Evolutionary conservation across 2,113 vertebrate species (phyloP).

Genomic region (Sinosuthora webbiana): DNA sequence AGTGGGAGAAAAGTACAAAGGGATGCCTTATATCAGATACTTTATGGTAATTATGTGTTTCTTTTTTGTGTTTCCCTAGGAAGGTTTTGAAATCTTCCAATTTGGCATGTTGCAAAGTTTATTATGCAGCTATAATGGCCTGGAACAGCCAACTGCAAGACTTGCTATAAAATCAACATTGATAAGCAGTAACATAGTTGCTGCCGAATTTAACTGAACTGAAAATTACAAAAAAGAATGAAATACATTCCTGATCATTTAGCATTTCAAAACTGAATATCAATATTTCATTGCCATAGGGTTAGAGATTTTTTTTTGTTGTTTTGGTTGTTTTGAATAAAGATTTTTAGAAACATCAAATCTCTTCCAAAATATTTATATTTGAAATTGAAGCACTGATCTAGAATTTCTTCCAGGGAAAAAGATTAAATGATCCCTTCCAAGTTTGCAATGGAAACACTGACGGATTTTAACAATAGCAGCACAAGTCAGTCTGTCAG

Average conservation of each 20-base stretch:
- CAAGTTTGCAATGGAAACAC: constrained; percentile 49
- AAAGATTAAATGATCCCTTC: constrained; percentile 35
- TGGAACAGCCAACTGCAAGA: not conserved
- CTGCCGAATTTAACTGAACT: not conserved
- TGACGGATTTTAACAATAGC: constrained; percentile 18
- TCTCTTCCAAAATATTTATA: not conserved
- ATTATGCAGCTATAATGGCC: not conserved
- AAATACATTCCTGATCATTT: not conserved
- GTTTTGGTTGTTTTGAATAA: not conserved
- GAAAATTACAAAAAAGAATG: not conserved
- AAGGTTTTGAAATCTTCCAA: constrained; percentile 7
- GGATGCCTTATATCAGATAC: not conserved
- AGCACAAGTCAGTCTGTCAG: not conserved
- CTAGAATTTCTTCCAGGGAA: constrained; percentile 38
- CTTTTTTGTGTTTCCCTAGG: not conserved
- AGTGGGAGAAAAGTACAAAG: not conserved
- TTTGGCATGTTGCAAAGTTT: not conserved
- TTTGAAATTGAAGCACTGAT: not conserved
- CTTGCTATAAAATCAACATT: not conserved
- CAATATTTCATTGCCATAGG: not conserved
- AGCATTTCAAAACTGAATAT: not conserved
- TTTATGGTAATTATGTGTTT: not conserved
- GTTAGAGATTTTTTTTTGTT: fast-evolving
- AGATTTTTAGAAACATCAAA: not conserved
- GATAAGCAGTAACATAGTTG: not conserved